A percentile compares a stretch with the other conserved stretches of the same genome.
These are phyloP conservation scores for Parnassius mnemosyne DNA, from an alignment of 2,888 invertebrate genomes.

Conservation along the genomic window DNA sequence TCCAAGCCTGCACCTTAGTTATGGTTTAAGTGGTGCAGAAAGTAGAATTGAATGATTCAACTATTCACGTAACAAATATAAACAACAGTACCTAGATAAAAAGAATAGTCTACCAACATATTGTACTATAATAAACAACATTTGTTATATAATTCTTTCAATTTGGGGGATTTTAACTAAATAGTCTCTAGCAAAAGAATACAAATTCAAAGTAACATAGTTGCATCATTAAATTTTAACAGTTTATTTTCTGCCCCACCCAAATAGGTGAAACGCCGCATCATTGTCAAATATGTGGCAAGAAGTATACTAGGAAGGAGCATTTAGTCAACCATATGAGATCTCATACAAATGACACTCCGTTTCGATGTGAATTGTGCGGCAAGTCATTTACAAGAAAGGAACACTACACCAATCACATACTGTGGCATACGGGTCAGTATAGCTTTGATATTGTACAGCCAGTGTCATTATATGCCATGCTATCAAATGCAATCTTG, in stretches of 20 bases:
- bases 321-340: slow-evolving; percentile 94
- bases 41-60: slow-evolving; percentile 78
- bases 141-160: slow-evolving; percentile 1
- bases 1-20: slow-evolving; percentile 68
- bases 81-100: slow-evolving; percentile 9
- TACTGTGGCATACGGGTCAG: slow-evolving; percentile 91
- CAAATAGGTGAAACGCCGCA: slow-evolving; percentile 90
- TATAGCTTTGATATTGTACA: slow-evolving; percentile 48
- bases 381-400: slow-evolving; percentile 93
- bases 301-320: slow-evolving; percentile 94
- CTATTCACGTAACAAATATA: slow-evolving; percentile 49
- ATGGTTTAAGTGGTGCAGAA: slow-evolving; percentile 68
- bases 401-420: slow-evolving; percentile 94
- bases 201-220: slow-evolving; percentile 48
- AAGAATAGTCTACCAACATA: slow-evolving; percentile 2
- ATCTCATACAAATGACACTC: slow-evolving; percentile 93
- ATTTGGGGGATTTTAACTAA: background rate
- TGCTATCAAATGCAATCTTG: background rate
- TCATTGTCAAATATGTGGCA: slow-evolving; percentile 92
- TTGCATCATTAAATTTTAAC: slow-evolving; percentile 80
- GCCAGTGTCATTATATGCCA: slow-evolving; percentile 11
- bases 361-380: slow-evolving; percentile 92
- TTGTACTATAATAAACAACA: slow-evolving; percentile 6
- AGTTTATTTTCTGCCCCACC: slow-evolving; percentile 73
- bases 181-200: background rate